Conservation (phyloP, 2,797 vertebrate genomes). For the Pangasius larnaudii region DNA sequence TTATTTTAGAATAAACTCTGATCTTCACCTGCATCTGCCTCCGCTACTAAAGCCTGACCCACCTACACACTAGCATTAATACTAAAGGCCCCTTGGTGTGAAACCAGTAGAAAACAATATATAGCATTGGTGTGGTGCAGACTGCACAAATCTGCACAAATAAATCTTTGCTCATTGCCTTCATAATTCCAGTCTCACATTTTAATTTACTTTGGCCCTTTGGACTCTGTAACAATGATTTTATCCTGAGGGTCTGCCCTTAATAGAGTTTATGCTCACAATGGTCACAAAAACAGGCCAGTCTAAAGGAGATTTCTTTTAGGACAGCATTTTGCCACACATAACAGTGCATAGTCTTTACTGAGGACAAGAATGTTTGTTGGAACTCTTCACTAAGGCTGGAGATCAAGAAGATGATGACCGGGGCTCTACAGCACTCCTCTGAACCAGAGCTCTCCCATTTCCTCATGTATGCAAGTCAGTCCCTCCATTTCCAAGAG, state of each 20-base stretch:
- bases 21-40: background rate
- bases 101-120: background rate
- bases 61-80: background rate
- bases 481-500: background rate
- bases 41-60: background rate
- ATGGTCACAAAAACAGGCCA: too few species aligned
- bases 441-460: background rate
- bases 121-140: too few species aligned
- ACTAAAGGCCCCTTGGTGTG: background rate
- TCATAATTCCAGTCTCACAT: background rate
- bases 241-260: too few species aligned
- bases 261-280: too few species aligned
- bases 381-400: background rate
- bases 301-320: too few species aligned
- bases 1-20: background rate
- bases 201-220: background rate
- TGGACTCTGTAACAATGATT: too few species aligned
- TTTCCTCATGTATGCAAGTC: background rate
- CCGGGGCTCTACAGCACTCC: background rate
- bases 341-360: too few species aligned
- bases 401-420: background rate
- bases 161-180: background rate
- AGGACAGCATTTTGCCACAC: too few species aligned
- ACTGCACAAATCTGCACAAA: background rate
- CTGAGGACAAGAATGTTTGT: background rate